Evolutionary conservation across 2,113 vertebrate species (phyloP).

Genomic region (Odobenus rosmarus): DNA sequence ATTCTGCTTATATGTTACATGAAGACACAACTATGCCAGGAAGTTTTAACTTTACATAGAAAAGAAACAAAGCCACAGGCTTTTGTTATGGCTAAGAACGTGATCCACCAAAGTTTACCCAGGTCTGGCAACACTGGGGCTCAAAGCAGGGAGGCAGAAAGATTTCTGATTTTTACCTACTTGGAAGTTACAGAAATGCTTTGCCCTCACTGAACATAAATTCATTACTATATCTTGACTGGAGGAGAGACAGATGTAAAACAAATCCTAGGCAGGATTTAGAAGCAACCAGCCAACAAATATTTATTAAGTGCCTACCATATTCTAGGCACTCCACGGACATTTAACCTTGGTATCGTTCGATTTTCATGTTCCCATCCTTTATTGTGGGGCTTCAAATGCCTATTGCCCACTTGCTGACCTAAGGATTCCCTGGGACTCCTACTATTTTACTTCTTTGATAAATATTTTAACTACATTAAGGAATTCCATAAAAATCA

Average conservation of each 20-base stretch:
- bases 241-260: background rate
- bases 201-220: background rate
- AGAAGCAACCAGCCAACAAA: background rate
- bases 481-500: background rate
- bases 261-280: background rate
- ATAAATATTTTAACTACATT: conserved; percentile 11
- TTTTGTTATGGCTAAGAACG: background rate
- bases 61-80: background rate
- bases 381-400: background rate
- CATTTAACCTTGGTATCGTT: background rate
- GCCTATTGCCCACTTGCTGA: background rate
- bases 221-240: background rate
- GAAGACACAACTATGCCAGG: background rate
- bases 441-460: background rate
- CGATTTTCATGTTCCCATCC: background rate
- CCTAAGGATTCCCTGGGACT: background rate
- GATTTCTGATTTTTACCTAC: background rate
- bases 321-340: background rate
- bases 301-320: background rate
- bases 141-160: background rate
- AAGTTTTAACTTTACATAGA: background rate
- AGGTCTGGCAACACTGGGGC: background rate
- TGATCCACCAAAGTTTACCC: background rate
- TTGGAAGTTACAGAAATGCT: background rate
- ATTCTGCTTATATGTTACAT: background rate